Percentiles rank a stretch among this genome's conserved stretches.
Evolutionary conservation across 1,140 invertebrate species (phyloP).

Genomic region (Cotesia vestalis): DNA sequence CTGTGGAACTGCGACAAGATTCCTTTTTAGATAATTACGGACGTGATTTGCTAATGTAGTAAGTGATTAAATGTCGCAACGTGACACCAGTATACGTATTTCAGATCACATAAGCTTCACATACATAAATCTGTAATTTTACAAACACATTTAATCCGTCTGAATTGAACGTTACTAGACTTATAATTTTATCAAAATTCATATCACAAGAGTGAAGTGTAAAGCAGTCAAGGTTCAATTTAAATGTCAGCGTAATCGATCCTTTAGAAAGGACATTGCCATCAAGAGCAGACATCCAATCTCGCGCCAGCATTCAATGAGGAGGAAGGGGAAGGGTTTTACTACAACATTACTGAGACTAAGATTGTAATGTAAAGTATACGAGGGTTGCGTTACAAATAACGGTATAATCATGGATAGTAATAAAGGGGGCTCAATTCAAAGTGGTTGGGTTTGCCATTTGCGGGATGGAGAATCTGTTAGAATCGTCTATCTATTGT

Average conservation of each 20-base stretch:
- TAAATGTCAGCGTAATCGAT: not conserved
- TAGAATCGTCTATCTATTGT: conserved; percentile 2
- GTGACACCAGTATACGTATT: not conserved
- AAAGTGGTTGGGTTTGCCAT: not conserved
- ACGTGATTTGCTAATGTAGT: not conserved
- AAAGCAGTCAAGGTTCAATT: too few species aligned
- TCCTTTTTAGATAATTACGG: conserved; percentile 15
- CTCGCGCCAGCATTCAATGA: not conserved
- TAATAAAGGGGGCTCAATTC: not conserved
- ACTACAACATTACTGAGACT: too few species aligned
- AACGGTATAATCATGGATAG: conserved; percentile 15
- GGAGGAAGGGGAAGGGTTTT: too few species aligned
- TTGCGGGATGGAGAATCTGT: conserved; percentile 2
- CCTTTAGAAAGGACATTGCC: conserved; percentile 9
- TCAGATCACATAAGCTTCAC: not conserved
- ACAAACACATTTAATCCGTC: too few species aligned
- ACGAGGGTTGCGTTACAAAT: conserved; percentile 11
- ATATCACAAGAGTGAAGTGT: not conserved
- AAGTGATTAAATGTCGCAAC: not conserved
- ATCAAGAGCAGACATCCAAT: conserved; percentile 22
- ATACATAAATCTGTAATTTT: not conserved
- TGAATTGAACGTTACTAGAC: too few species aligned
- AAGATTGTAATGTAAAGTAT: conserved; percentile 8
- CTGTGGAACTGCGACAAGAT: conserved; percentile 11
- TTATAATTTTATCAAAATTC: conserved; percentile 1